These are phyloP conservation scores for Cistogaster globosa DNA, from an alignment of 2,888 invertebrate genomes.

Conservation along the genomic window DNA sequence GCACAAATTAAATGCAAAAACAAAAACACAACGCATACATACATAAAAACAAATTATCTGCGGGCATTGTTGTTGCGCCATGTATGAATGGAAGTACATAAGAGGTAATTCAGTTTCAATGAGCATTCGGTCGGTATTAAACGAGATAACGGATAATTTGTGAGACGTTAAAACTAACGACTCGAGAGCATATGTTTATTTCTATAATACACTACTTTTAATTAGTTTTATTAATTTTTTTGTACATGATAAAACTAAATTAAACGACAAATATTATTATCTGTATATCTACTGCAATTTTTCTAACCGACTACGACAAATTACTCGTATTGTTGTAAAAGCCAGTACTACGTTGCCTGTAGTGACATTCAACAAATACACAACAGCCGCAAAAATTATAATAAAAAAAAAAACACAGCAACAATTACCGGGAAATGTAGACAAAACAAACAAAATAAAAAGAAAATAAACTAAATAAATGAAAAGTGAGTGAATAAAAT, in stretches of 20 bases:
- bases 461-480: slow-evolving; percentile 28
- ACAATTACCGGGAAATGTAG: slow-evolving; percentile 67
- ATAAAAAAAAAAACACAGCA: slow-evolving; percentile 55
- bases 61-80: slow-evolving; percentile 12
- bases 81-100: slow-evolving; percentile 34
- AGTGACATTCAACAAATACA: slow-evolving; percentile 69
- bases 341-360: slow-evolving; percentile 56
- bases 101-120: slow-evolving; percentile 58
- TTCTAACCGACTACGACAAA: slow-evolving; percentile 43
- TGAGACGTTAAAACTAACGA: slow-evolving; percentile 13
- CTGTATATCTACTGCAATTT: slow-evolving; percentile 7
- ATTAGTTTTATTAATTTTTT: slow-evolving; percentile 19
- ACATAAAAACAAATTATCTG: neutral
- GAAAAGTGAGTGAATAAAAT: slow-evolving; percentile 53
- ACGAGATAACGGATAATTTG: slow-evolving; percentile 39
- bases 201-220: slow-evolving; percentile 7
- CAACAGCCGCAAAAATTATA: slow-evolving; percentile 37
- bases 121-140: slow-evolving; percentile 54
- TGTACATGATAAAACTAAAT: slow-evolving; percentile 39
- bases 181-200: slow-evolving; percentile 13
- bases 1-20: neutral
- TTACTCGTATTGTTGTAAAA: neutral
- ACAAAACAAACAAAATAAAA: slow-evolving; percentile 34
- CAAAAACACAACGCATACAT: too few relatives aligned
- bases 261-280: slow-evolving; percentile 37